A percentile compares a stretch with the other conserved stretches of the same genome.
Conservation (phyloP, 2,113 vertebrate species). For the Pangasianodon gigas region DNA sequence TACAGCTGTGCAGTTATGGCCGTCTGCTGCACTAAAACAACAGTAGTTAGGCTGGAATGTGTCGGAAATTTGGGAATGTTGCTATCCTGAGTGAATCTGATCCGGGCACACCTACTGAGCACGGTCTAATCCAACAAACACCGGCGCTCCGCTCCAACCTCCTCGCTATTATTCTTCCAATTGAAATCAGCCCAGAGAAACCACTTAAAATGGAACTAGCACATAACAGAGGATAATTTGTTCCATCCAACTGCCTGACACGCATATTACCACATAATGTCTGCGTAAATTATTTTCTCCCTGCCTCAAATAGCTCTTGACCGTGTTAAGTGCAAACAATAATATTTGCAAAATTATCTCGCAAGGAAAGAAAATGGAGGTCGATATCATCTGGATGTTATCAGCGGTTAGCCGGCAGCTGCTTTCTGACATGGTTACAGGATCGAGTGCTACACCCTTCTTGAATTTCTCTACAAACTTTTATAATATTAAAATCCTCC, state of each 20-base stretch:
- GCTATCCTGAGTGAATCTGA: not conserved
- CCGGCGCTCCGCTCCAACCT: constrained; percentile 28
- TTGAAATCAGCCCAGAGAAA: constrained; percentile 42
- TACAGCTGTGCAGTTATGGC: not conserved
- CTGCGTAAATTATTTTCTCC: constrained; percentile 47
- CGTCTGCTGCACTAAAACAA: not conserved
- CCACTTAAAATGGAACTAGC: constrained; percentile 37
- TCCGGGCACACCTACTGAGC: not conserved
- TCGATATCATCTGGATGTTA: constrained; percentile 51
- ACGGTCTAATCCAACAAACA: not conserved
- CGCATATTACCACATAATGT: constrained; percentile 56
- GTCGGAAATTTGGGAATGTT: not conserved
- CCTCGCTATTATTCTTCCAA: constrained; percentile 42
- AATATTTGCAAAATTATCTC: constrained; percentile 50
- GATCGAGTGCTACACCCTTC: not conserved
- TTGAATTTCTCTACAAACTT: not conserved
- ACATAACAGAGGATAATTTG: constrained; percentile 68
- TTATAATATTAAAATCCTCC: constrained; percentile 2
- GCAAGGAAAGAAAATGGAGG: constrained; percentile 8
- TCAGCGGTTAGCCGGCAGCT: constrained; percentile 17
- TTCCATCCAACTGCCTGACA: constrained; percentile 59
- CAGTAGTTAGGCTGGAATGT: not conserved
- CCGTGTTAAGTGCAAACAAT: constrained; percentile 48
- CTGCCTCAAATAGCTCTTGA: constrained; percentile 51
- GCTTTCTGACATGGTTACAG: constrained; percentile 25